Conservation (phyloP, 2,113 vertebrate genomes). For the Peromyscus leucopus region DNA sequence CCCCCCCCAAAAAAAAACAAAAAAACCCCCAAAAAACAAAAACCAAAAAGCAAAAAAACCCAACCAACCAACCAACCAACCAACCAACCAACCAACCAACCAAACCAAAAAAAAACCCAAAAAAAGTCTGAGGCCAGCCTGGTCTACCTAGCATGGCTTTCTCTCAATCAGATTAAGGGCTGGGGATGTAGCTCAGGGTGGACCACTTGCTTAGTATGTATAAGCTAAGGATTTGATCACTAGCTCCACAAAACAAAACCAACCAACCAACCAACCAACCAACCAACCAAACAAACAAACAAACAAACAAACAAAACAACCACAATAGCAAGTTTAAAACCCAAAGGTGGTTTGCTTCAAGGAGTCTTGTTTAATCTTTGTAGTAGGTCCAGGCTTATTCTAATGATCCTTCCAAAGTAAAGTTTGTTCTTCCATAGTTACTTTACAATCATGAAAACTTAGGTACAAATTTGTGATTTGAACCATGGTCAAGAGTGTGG, state of each 20-base stretch:
- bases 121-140: neutral
- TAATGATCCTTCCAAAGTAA: slow-evolving; percentile 9
- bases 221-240: neutral
- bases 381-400: slow-evolving; percentile 34
- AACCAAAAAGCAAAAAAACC: too few species aligned
- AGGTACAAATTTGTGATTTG: neutral
- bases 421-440: neutral
- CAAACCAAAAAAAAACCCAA: too few species aligned
- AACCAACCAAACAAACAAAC: neutral
- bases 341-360: slow-evolving; percentile 39
- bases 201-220: neutral
- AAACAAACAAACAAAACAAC: neutral
- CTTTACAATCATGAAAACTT: neutral
- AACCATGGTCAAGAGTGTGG: neutral
- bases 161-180: neutral
- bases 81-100: too few species aligned
- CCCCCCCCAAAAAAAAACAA: too few species aligned
- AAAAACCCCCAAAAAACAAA: too few species aligned
- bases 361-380: slow-evolving; percentile 25
- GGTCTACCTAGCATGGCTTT: neutral
- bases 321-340: slow-evolving; percentile 12
- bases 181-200: neutral
- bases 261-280: neutral
- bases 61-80: too few species aligned
- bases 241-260: neutral